Evolutionary conservation across 2,888 invertebrate genomes (phyloP).

Genomic region (Mantis religiosa): DNA sequence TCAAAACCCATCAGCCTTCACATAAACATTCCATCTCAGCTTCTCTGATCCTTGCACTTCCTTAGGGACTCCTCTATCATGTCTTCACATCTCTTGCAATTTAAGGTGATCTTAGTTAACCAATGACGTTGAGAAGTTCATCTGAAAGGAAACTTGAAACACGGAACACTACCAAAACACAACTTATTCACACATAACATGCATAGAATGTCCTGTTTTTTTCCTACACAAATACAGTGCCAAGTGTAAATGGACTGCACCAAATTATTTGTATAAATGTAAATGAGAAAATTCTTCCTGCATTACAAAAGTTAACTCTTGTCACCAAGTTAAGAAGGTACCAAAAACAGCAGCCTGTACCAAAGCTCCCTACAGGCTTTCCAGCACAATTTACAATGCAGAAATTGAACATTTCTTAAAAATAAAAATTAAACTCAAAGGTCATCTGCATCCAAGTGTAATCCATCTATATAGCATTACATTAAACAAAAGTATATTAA

Average conservation of each 20-base stretch:
- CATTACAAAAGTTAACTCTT: background rate
- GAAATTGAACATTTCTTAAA: background rate
- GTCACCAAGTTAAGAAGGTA: background rate
- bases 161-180: background rate
- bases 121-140: background rate
- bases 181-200: background rate
- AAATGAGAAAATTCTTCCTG: no score
- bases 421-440: background rate
- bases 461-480: background rate
- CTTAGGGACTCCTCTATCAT: no score
- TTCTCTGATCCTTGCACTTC: no score
- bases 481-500: no score
- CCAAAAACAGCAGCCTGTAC: background rate
- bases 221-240: background rate
- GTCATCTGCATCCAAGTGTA: background rate
- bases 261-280: no score
- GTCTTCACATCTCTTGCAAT: no score
- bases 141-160: background rate
- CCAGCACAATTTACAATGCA: background rate
- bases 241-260: background rate
- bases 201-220: background rate
- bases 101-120: no score
- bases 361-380: background rate
- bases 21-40: no score
- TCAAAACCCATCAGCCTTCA: no score